phyloP scores from a whole-genome alignment of 2,888 invertebrate species.

The Epinotia bilunana region DNA sequence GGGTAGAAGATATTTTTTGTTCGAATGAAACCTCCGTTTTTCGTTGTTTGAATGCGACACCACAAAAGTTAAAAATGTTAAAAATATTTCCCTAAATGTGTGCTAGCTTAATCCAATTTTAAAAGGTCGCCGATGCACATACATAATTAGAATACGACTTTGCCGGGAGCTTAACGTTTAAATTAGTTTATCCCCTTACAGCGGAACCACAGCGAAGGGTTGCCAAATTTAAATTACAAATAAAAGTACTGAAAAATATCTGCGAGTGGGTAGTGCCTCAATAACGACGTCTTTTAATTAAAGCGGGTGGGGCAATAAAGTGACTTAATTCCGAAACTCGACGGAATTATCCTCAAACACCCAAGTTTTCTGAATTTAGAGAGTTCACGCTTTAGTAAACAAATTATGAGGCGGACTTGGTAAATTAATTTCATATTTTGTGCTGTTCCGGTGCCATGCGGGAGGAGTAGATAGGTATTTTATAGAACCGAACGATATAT shows the following conservation, averaged over 20 bases:
- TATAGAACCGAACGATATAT: background rate
- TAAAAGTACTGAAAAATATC: conserved; percentile 84
- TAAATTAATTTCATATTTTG: conserved; percentile 42
- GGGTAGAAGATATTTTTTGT: background rate
- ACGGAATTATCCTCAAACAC: conserved; percentile 62
- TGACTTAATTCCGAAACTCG: conserved; percentile 75
- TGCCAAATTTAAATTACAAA: conserved; percentile 85
- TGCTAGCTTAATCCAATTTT: conserved; percentile 73
- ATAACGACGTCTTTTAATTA: conserved; percentile 83
- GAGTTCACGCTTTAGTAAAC: conserved; percentile 52
- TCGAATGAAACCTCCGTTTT: conserved; percentile 9
- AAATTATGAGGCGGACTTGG: conserved; percentile 51
- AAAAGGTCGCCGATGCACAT: conserved; percentile 75
- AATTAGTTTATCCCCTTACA: conserved; percentile 83
- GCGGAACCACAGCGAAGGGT: conserved; percentile 78
- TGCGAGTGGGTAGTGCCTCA: conserved; percentile 82
- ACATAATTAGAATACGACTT: conserved; percentile 78
- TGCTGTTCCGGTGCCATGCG: background rate
- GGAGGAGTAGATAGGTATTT: background rate
- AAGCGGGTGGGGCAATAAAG: conserved; percentile 81
- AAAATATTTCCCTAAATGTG: conserved; percentile 56
- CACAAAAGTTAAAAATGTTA: conserved; percentile 46
- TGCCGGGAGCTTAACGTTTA: conserved; percentile 82
- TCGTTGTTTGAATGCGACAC: conserved; percentile 11
- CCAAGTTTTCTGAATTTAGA: conserved; percentile 57